Conservation (phyloP, 2,888 invertebrate genomes). For the Lasioglossum villosulum region DNA sequence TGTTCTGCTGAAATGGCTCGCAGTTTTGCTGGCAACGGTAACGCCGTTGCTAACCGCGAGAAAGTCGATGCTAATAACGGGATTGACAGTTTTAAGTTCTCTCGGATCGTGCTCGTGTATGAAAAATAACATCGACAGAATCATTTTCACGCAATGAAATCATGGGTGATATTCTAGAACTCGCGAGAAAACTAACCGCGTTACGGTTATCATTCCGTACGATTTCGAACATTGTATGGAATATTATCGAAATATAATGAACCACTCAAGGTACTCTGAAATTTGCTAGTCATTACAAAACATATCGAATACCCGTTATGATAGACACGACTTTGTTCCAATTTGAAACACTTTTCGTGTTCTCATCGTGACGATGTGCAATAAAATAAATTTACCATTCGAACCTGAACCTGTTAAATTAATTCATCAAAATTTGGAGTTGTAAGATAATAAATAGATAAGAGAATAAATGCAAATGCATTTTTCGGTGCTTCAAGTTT, state of each 20-base stretch:
- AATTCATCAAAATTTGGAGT: neutral
- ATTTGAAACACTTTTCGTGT: neutral
- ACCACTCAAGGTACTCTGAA: neutral
- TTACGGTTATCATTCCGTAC: neutral
- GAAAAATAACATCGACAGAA: slow-evolving; percentile 3
- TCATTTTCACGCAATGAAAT: slow-evolving; percentile 29
- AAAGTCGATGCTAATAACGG: slow-evolving; percentile 35
- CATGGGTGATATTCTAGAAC: slow-evolving; percentile 20
- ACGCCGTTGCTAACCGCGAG: neutral
- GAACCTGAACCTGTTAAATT: neutral
- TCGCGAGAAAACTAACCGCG: neutral
- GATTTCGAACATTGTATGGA: neutral
- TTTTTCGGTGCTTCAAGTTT: neutral
- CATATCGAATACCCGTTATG: neutral
- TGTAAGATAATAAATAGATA: too few species aligned
- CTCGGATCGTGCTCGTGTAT: neutral
- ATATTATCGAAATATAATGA: neutral
- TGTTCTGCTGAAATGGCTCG: neutral
- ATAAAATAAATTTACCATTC: neutral
- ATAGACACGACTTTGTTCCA: neutral
- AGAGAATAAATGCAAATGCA: neutral
- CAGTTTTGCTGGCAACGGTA: neutral
- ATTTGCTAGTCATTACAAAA: neutral
- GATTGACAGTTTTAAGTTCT: slow-evolving; percentile 23
- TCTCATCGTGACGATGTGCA: neutral